Percentiles rank a stretch among this genome's conserved stretches.
Evolutionary conservation across 53 echinoderm and acorn worm genomes (phyloP).

Genomic region (Antedon mediterranea): DNA sequence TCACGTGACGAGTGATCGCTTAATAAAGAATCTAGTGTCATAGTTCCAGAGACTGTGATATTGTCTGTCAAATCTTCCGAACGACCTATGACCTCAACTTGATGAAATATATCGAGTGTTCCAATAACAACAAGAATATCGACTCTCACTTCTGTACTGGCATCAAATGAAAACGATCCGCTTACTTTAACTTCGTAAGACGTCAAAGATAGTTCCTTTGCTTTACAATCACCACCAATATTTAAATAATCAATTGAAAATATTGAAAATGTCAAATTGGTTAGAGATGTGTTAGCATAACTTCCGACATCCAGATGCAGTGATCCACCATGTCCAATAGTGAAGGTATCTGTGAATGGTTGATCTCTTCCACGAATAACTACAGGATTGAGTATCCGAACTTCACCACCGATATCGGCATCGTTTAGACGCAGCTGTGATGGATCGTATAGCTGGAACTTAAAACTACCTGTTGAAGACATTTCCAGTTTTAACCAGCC

Average conservation of each 20-base stretch:
- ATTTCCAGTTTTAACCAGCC: slow-evolving; percentile 36
- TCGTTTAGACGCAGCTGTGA: neutral
- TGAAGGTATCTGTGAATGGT: slow-evolving; percentile 8
- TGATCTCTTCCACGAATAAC: slow-evolving; percentile 29
- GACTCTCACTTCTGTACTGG: slow-evolving; percentile 29
- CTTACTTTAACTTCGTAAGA: slow-evolving; percentile 13
- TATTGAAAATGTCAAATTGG: slow-evolving; percentile 22
- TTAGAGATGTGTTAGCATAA: slow-evolving; percentile 19
- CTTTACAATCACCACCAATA: slow-evolving; percentile 24
- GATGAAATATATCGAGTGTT: slow-evolving; percentile 17
- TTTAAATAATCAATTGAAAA: slow-evolving; percentile 16
- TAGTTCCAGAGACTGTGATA: slow-evolving; percentile 24
- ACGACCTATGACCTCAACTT: slow-evolving; percentile 24
- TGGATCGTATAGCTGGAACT: slow-evolving; percentile 3
- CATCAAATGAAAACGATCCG: slow-evolving; percentile 31
- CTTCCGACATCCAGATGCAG: slow-evolving; percentile 25
- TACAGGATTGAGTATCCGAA: slow-evolving; percentile 43
- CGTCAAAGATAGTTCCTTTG: slow-evolving; percentile 25
- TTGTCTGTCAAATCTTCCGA: slow-evolving; percentile 6
- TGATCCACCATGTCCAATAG: slow-evolving; percentile 25
- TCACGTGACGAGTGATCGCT: slow-evolving; percentile 14
- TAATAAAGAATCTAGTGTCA: slow-evolving; percentile 22
- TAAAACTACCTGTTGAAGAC: slow-evolving; percentile 9
- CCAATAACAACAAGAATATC: slow-evolving; percentile 28
- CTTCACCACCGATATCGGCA: slow-evolving; percentile 11